These are phyloP conservation scores for Podarcis siculus DNA, from an alignment of 2,797 vertebrate genomes.

Conservation along the genomic window DNA sequence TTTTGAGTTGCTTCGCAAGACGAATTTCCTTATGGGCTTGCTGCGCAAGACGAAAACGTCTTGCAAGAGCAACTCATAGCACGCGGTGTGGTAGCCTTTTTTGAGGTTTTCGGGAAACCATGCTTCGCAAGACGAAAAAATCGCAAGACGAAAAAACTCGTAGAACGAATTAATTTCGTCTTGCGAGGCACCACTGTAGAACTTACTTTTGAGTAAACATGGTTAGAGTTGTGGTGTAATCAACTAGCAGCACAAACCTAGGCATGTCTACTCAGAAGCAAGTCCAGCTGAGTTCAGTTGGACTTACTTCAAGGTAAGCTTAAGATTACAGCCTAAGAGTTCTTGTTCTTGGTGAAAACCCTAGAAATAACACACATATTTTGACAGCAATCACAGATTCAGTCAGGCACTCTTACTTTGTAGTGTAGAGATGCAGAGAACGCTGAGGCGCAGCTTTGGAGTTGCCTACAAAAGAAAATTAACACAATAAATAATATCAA, in stretches of 20 bases:
- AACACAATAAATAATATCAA: constrained; percentile 25
- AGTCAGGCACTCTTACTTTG: constrained; percentile 70
- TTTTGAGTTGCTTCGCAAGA: too few relatives aligned
- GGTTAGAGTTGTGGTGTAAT: too few relatives aligned
- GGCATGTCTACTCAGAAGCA: neutral
- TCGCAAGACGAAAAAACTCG: too few relatives aligned
- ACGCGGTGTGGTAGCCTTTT: too few relatives aligned
- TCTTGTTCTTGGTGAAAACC: neutral
- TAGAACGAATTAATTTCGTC: too few relatives aligned
- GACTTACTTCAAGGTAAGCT: neutral
- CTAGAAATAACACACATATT: neutral
- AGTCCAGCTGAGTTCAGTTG: neutral
- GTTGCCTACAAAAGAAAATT: constrained; percentile 74
- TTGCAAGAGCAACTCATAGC: too few relatives aligned
- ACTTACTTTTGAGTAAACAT: too few relatives aligned
- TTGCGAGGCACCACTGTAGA: too few relatives aligned
- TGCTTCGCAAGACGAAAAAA: too few relatives aligned
- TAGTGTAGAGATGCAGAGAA: constrained; percentile 67
- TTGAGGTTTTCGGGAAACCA: too few relatives aligned
- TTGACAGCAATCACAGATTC: constrained; percentile 25
- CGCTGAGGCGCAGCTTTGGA: constrained; percentile 60
- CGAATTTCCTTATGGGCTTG: too few relatives aligned
- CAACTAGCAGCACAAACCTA: neutral
- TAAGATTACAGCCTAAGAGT: neutral
- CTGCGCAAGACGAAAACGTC: too few relatives aligned